These are phyloP conservation scores for Melanaphis sacchari DNA, from an alignment of 1,140 invertebrate species.

Conservation along the genomic window DNA sequence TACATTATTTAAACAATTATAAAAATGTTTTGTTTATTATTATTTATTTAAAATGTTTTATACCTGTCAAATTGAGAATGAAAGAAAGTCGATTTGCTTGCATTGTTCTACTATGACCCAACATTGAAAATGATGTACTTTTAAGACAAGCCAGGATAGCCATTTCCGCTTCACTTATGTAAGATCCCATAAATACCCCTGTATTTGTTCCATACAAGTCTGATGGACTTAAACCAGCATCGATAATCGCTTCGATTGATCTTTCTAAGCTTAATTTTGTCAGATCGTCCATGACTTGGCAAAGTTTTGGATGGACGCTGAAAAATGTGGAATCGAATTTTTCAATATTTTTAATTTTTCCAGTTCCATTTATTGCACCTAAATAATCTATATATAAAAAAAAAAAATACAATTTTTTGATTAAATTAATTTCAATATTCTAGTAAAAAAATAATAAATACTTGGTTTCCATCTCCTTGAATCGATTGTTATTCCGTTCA, in stretches of 20 bases:
- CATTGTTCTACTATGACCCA: conserved; percentile 72
- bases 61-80: conserved; percentile 47
- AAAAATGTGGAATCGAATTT: conserved; percentile 61
- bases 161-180: background rate
- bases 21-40: background rate
- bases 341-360: conserved; percentile 31
- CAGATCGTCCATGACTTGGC: conserved; percentile 59
- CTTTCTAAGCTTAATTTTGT: conserved; percentile 57
- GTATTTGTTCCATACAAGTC: conserved; percentile 28
- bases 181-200: background rate
- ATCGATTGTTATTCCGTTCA: conserved; percentile 38
- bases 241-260: conserved; percentile 57
- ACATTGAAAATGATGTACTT: conserved; percentile 62
- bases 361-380: background rate
- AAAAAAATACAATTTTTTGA: background rate
- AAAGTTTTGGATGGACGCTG: conserved; percentile 60
- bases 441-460: background rate
- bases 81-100: conserved; percentile 70
- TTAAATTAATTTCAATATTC: background rate
- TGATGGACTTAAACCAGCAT: conserved; percentile 26
- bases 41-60: too few species aligned
- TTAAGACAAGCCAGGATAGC: rapidly evolving
- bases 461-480: conserved; percentile 37
- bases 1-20: background rate
- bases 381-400: background rate